Evolutionary conservation across 2,888 invertebrate genomes (phyloP), one percentile per base, ranked within the genome.

Genomic region (Actias luna): DNA sequence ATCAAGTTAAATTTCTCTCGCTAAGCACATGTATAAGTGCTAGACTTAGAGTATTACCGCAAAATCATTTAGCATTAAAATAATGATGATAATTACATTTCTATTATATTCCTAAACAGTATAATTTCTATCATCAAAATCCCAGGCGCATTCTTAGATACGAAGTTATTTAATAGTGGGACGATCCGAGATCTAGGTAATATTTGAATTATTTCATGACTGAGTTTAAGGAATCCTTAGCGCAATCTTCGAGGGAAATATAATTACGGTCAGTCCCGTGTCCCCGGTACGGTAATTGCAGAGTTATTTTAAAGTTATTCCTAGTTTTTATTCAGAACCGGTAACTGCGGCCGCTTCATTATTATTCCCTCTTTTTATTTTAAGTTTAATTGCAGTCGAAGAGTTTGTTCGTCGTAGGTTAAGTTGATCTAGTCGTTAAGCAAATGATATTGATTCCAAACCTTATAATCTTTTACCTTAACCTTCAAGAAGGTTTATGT

Each of bases 251-350:
- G 16, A 29, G 29, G 55, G 27, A 36, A 58, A 64, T 50, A 58
- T 64, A 64, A 65, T 66, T 66, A 65, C 57, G 62, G 62, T 61
- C 67, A 65, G 60, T 63, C 61, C 62, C 65, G 58, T 64, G 62
- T 64, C 64, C 63, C 42, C 58, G 62, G 63, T 63, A 64, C 63
- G 60, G 64, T 62, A 63, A 68, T 70, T 66, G 64, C 59, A 69
- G 59, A 68, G 72, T 68, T 71, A 74, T 76, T 75, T 69, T 65
- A 64, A 69, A 73, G 73, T 68, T 69, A 76, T 77, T 72, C 67
- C 55, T 55, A 55, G 67, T 78, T 79, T 77, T 79, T 78, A 71
- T 67, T 65, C 46, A 69, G 70, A 27, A 14, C 27, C 25, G 33
- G 58, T 22, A 36, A 31, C 16, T 16, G 66, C 69, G 71, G 65